Conservation (phyloP, 2,113 vertebrate genomes). For the Tamias sibiricus region DNA sequence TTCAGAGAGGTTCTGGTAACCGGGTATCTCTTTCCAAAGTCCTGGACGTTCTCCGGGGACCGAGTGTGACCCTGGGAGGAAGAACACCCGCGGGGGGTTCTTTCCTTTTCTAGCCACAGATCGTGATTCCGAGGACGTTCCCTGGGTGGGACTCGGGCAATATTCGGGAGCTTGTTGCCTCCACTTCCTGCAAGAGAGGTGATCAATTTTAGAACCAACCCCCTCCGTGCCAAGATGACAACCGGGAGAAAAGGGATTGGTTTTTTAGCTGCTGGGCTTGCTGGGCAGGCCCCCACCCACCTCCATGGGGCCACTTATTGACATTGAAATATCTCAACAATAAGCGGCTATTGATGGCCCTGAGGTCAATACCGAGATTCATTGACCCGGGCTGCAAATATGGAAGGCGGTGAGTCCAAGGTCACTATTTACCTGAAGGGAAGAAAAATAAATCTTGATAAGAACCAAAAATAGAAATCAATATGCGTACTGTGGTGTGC, state of each 20-base stretch:
- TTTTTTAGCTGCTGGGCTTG: conserved; percentile 62
- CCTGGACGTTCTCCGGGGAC: background rate
- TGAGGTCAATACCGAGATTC: conserved; percentile 58
- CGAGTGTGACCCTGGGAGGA: background rate
- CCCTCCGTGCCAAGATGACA: conserved; percentile 54
- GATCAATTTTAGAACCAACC: conserved; percentile 56
- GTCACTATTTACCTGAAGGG: conserved; percentile 78
- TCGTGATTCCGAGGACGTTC: conserved; percentile 11
- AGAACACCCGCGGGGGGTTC: background rate
- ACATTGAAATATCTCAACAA: conserved; percentile 41
- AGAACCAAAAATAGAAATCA: conserved; percentile 74
- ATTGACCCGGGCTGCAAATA: conserved; percentile 73
- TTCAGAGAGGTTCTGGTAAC: background rate
- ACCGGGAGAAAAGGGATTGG: conserved; percentile 44
- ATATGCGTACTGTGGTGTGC: conserved; percentile 29
- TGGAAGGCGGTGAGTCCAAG: conserved; percentile 70
- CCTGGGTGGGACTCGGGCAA: background rate
- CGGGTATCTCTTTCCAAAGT: background rate
- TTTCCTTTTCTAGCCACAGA: conserved; percentile 31
- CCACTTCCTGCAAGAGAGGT: conserved; percentile 41
- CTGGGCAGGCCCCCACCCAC: background rate
- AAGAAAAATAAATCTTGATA: conserved; percentile 79
- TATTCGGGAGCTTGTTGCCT: conserved; percentile 24
- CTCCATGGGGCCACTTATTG: background rate
- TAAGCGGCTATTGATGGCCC: conserved; percentile 44